A percentile compares a stretch with the other conserved stretches of the same genome.
Conservation (phyloP, 1,140 invertebrate species). For the Eubasilissa regina region DNA sequence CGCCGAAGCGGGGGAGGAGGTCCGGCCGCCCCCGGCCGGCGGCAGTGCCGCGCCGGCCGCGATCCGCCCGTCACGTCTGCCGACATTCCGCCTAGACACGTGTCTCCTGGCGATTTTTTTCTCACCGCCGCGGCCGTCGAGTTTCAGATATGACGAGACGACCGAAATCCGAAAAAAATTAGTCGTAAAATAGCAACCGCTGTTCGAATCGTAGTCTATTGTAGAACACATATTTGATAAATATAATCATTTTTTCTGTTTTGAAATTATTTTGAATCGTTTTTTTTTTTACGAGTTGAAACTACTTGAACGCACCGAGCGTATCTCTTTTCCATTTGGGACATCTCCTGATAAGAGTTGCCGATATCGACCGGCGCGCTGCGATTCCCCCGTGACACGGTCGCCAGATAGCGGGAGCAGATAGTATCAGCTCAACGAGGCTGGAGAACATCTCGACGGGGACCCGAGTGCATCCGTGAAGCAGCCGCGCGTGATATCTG, state of each 20-base stretch:
- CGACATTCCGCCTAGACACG: not conserved
- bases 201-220: too few relatives aligned
- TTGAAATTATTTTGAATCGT: not conserved
- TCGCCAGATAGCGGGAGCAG: not conserved
- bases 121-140: not conserved
- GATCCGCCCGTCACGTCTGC: constrained; percentile 5
- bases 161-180: too few relatives aligned
- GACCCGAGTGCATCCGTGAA: not conserved
- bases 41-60: constrained; percentile 13
- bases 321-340: too few relatives aligned
- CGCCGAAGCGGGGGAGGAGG: not conserved
- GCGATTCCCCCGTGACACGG: constrained; percentile 1
- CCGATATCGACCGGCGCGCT: constrained; percentile 21
- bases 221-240: too few relatives aligned
- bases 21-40: not conserved
- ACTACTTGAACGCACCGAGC: not conserved
- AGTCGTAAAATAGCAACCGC: too few relatives aligned
- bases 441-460: not conserved
- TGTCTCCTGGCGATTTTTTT: not conserved
- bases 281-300: not conserved
- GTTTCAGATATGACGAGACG: too few relatives aligned
- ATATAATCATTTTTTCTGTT: too few relatives aligned
- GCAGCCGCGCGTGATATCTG: not conserved
- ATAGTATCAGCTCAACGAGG: not conserved
- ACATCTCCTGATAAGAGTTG: constrained; percentile 12